Base-by-base conservation (phyloP, 2,797 vertebrate genomes). In the Xenops minutus region DNA sequence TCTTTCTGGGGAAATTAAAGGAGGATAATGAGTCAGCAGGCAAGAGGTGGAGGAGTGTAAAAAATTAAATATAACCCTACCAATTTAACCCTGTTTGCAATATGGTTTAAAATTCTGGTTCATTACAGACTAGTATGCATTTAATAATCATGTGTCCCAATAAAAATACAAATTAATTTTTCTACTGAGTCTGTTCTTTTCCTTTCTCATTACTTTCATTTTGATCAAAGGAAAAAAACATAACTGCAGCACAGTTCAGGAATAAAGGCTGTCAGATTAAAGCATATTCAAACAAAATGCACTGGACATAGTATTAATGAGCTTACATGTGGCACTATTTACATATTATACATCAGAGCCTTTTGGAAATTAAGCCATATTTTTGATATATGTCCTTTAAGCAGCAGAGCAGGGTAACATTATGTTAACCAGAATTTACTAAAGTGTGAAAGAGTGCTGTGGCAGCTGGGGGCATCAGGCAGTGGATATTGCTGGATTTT, bases 341-440 rank as follows among this genome's bases (percentile, higher is more conserved):
- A 79, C 62, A 36, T 66, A 76, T 76, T 68, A 84, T 26, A 52
- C 62, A 41, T 66, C 44, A 86, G 64, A 89, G 49, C 46, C 51
- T 88, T 93, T 75, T 85, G 62, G 49, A 95, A 89, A 93, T 95
- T 67, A 85, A 93, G 34, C 36, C 39, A 69, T 90, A 69, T 80
- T 92, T 91, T 92, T 87, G 46, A 83, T 87, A 82, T 21, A 54
- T 51, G 34, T 87, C 63, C 44, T 87, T 78, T 92, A 90, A 92
- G 54, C 61, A 87, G 49, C 34, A 69, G 48, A 92, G 74, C 51
- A 92, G 44, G 39, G 81, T 90, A 92, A 81, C 81, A 7, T 43
- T 86, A 17, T 30, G 55, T 64, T 87, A 92, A 85, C 55, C 64
- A 79, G 48, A 4, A 7, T 59, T 78, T 94, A 21, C 51, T 83